These are phyloP conservation scores for Sebastes steindachneri DNA, from an alignment of 2,797 vertebrate species.

Conservation along the genomic window DNA sequence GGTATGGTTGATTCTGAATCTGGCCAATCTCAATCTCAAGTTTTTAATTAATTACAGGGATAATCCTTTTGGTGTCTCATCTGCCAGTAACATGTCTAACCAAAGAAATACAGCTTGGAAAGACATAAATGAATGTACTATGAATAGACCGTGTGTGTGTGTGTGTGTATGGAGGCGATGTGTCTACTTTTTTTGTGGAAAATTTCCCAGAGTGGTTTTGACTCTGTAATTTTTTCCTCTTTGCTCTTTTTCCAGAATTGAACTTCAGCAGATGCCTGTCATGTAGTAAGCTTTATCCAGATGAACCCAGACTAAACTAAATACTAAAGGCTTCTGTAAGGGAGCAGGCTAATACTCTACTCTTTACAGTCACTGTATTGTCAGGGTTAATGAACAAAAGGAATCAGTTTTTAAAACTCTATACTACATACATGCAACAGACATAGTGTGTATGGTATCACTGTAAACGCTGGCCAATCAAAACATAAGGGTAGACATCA, in stretches of 20 bases:
- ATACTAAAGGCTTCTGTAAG: neutral
- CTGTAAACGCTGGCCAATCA: neutral
- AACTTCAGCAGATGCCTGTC: slow-evolving; percentile 11
- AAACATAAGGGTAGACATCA: neutral
- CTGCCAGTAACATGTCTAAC: neutral
- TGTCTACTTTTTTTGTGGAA: slow-evolving; percentile 43
- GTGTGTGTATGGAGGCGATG: neutral
- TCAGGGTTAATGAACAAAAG: too few relatives aligned
- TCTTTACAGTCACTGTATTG: too few relatives aligned
- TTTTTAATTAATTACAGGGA: neutral
- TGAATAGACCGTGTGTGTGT: slow-evolving; percentile 26
- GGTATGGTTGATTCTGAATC: neutral
- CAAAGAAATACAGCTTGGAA: neutral
- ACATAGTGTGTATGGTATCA: neutral
- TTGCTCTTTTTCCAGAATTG: slow-evolving; percentile 5
- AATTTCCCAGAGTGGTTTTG: slow-evolving; percentile 42
- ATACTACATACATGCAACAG: neutral
- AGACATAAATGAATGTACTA: slow-evolving; percentile 9
- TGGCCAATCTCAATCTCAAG: neutral
- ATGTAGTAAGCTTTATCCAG: neutral
- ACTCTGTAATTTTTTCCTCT: slow-evolving; percentile 45
- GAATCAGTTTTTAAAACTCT: neutral
- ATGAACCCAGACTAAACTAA: neutral
- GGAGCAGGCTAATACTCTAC: too few relatives aligned
- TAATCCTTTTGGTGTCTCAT: neutral